phyloP scores from a whole-genome alignment of 2,888 invertebrate species.

The Petrophora chlorosata region DNA sequence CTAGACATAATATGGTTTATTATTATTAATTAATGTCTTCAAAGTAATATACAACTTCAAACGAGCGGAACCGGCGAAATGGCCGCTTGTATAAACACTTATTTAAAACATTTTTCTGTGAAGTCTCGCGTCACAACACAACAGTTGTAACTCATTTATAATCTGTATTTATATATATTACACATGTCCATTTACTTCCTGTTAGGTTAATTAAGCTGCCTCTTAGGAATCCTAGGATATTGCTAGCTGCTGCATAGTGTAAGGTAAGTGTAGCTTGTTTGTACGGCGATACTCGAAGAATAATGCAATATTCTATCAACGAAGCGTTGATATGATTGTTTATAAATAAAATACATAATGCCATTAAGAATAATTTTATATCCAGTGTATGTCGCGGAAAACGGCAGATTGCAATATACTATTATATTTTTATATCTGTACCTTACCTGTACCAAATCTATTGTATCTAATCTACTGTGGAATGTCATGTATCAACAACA shows the following conservation, averaged over 20 bases:
- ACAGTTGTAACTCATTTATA: not conserved
- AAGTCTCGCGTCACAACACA: conserved; percentile 5
- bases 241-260: conserved; percentile 24
- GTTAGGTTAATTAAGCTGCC: conserved; percentile 12
- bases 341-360: conserved; percentile 3
- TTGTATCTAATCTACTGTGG: not conserved
- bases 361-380: conserved; percentile 16
- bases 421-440: conserved; percentile 12
- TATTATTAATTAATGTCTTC: no score
- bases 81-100: no score
- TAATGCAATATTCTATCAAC: conserved; percentile 29
- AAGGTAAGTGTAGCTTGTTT: conserved; percentile 15
- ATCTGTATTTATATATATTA: conserved; percentile 1
- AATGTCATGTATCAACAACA: no score
- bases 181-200: not conserved
- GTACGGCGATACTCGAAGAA: conserved; percentile 20
- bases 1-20: no score
- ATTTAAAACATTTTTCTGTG: not conserved
- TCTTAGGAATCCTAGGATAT: conserved; percentile 18
- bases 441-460: not conserved
- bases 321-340: conserved; percentile 11
- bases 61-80: no score
- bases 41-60: not conserved
- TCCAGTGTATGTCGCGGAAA: not conserved
- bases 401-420: conserved; percentile 2